Evolutionary conservation across 2,113 vertebrate species (phyloP), one percentile per base, ranked within the genome.

Genomic region (Mus pahari): DNA sequence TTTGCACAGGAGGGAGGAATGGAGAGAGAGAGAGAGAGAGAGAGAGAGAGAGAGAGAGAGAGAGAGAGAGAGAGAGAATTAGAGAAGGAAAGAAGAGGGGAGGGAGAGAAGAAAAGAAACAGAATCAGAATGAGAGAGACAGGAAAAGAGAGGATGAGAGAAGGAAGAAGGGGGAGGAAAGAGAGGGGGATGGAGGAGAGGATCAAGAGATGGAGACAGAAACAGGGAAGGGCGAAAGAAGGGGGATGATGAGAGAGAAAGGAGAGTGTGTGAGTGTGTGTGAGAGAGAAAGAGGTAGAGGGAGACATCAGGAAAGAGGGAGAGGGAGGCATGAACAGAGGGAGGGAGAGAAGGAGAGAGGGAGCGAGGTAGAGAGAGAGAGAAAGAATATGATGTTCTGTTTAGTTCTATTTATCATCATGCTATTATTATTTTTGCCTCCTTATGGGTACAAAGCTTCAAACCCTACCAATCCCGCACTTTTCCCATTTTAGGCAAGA

Each of bases 1-100:
- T 97, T 96, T 96, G 73, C 95, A 77, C 20, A 73, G 24, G 77
- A 42, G 81, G 90, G 66, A n/a, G 10, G n/a, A 31, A 45, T 2
- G 10, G 10, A 26, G 16, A 6, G 39, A 33, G 16, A 53, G 78
- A 12, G 7, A 48, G 11, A 10, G 19, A 84, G n/a, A 45, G 6
- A 68, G 7, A 73, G 2, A 17, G 8, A n/a, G 20, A 19, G 12
- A 62, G 26, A 83, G 55, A 82, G 19, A 24, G 0, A 78, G 39
- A 45, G 22, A 75, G 22, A 75, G 28, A 81, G 33, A 39, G 53
- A 36, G n/a, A 84, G 55, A 28, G 7, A 42, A 42, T 62, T 36
- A 45, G 26, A 66, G 28, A 68, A 33, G 16, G 82, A 82, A 36
- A 13, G 75, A 82, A 28, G 78, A 50, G 14, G 14, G 26, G 48